A percentile compares a stretch with the other conserved stretches of the same genome.
phyloP scores from a whole-genome alignment of 2,113 vertebrate genomes.

The Aptenodytes forsteri region DNA sequence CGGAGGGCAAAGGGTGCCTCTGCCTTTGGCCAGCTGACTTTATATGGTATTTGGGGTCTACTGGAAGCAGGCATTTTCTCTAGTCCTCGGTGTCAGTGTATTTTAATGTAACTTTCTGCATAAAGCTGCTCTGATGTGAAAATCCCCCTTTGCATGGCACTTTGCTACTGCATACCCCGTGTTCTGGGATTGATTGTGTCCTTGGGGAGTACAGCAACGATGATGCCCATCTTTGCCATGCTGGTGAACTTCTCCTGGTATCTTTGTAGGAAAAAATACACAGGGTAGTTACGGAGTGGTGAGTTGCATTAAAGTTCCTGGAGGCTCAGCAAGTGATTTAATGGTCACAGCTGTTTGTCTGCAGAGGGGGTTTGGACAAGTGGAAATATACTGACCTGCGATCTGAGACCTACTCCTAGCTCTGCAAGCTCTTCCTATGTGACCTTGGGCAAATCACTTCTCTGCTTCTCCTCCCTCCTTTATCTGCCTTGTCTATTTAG shows the following conservation, averaged over 20 bases:
- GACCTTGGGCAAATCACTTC: constrained; percentile 5
- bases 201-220: neutral
- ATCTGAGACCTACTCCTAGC: neutral
- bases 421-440: neutral
- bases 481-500: constrained; percentile 38
- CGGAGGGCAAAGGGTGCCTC: neutral
- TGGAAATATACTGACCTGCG: neutral
- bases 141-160: neutral
- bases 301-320: neutral
- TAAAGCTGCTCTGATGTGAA: neutral
- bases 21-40: neutral
- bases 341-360: constrained; percentile 6
- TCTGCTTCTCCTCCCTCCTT: constrained; percentile 1
- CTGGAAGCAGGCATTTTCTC: neutral
- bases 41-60: neutral
- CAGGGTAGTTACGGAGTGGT: accelerated
- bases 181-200: neutral
- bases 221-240: accelerated
- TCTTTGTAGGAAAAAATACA: neutral
- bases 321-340: neutral
- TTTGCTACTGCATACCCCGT: neutral
- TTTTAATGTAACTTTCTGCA: neutral
- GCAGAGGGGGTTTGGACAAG: neutral
- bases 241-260: neutral
- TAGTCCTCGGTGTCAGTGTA: neutral